Conservation (phyloP, 2,113 vertebrate genomes). For the Ardeotis arabs region DNA sequence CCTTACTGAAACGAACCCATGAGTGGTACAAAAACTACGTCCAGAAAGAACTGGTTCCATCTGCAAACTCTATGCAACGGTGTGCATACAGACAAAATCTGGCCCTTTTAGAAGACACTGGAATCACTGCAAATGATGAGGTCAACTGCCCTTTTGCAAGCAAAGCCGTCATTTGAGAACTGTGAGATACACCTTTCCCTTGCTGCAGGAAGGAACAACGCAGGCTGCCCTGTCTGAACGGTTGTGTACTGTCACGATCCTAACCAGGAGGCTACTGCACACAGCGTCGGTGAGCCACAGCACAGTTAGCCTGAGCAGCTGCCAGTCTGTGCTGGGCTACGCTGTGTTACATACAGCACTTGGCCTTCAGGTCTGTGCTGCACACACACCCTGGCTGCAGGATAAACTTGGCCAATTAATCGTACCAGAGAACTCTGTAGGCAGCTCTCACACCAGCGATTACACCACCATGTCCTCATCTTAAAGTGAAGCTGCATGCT, state of each 20-base stretch:
- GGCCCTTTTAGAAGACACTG: background rate
- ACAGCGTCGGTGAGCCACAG: background rate
- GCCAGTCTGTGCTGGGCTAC: background rate
- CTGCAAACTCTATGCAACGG: background rate
- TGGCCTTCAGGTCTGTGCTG: background rate
- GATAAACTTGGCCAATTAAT: background rate
- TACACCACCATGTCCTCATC: background rate
- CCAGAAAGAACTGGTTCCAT: background rate
- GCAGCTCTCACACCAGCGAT: accelerated
- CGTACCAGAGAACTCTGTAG: background rate
- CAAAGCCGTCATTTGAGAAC: background rate
- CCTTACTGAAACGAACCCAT: background rate
- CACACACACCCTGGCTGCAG: accelerated
- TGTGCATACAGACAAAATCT: background rate
- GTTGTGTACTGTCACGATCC: accelerated
- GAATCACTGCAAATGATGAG: background rate
- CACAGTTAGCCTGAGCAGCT: background rate
- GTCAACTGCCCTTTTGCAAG: background rate
- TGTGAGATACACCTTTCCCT: background rate
- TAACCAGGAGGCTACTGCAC: background rate
- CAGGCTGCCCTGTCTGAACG: background rate
- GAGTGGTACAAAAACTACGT: background rate
- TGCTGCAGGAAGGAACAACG: background rate
- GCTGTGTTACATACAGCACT: background rate
- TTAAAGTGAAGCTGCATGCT: background rate